Evolutionary conservation across 2,113 vertebrate species (phyloP), one percentile per base, ranked within the genome.

Genomic region (Todiramphus chloris): DNA sequence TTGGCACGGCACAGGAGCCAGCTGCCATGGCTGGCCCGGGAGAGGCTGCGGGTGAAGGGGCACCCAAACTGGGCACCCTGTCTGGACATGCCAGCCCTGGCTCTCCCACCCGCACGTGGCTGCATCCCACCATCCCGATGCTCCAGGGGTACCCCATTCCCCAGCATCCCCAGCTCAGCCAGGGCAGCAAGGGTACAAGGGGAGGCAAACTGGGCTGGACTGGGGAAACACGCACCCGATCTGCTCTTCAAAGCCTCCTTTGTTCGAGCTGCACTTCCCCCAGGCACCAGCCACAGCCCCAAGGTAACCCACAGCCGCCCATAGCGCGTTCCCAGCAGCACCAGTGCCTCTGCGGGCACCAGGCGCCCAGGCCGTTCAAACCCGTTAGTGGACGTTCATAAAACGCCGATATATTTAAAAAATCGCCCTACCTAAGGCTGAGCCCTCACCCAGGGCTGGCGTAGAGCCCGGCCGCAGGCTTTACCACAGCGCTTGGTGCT

Each of bases 401-500:
- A 88, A 83, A 35, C 0, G 6, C 55, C 6, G 2, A 20, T 53
- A 0, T 5, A 7, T 27, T 35, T 39, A 35, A 33, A 33, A 72
- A 89, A 10, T 46, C 2, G 0, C 48, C n/a, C 16, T 39, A 12
- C 37, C 28, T 6, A 18, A 20, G 70, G 48, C 46, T 17, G 18
- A 31, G 39, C 53, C 35, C 56, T 28, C 4, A 5, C 1, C 0
- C 27, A 31, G 30, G 30, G 13, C 51, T 25, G 44, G 10, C 9
- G 25, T 1, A 24, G 8, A 3, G 14, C 48, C 27, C 8, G 0
- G n/a, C 55, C 16, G 1, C 1, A 0, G 63, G 43, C 7, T 53
- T 35, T 19, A 37, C 63, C 19, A 50, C 43, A 19, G 16, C 16
- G 1, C 55, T 48, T 9, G 0, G 6, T 14, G 46, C 46, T 0